Conservation (phyloP, 2,113 vertebrate genomes). For the Protomyctophum bolini region DNA sequence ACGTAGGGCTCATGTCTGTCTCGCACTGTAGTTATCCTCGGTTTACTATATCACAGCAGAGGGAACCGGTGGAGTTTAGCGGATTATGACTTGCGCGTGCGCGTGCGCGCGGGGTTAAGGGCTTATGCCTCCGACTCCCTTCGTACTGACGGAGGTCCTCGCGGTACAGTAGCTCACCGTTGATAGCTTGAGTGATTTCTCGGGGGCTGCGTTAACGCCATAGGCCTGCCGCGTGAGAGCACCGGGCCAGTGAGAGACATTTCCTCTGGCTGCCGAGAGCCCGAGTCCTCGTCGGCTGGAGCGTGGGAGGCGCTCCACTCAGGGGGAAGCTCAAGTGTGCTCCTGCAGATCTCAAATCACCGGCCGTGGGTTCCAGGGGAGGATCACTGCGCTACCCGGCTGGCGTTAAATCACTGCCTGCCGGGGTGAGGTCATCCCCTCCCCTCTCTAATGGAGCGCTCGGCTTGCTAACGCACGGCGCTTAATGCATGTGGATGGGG, state of each 20-base stretch:
- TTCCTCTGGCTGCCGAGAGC: slow-evolving; percentile 73
- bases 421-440: slow-evolving; percentile 72
- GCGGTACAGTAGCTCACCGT: slow-evolving; percentile 72
- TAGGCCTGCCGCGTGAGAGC: slow-evolving; percentile 28
- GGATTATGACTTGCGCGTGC: slow-evolving; percentile 36
- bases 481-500: slow-evolving; percentile 72
- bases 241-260: slow-evolving; percentile 67
- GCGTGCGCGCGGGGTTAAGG: slow-evolving; percentile 21
- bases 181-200: slow-evolving; percentile 78
- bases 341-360: slow-evolving; percentile 72
- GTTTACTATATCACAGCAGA: slow-evolving; percentile 42
- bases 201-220: slow-evolving; percentile 57
- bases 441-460: slow-evolving; percentile 71
- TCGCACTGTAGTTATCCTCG: slow-evolving; percentile 23
- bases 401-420: slow-evolving; percentile 69
- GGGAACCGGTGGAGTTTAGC: slow-evolving; percentile 39
- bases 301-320: slow-evolving; percentile 72
- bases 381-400: slow-evolving; percentile 57
- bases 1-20: slow-evolving; percentile 16
- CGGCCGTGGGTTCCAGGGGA: slow-evolving; percentile 62
- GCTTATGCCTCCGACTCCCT: slow-evolving; percentile 48
- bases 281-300: slow-evolving; percentile 57
- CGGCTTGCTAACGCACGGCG: slow-evolving; percentile 54
- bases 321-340: slow-evolving; percentile 75
- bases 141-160: slow-evolving; percentile 56